These are phyloP conservation scores for Synanthedon tipuliformis DNA, from an alignment of 2,888 invertebrate species.

Conservation along the genomic window DNA sequence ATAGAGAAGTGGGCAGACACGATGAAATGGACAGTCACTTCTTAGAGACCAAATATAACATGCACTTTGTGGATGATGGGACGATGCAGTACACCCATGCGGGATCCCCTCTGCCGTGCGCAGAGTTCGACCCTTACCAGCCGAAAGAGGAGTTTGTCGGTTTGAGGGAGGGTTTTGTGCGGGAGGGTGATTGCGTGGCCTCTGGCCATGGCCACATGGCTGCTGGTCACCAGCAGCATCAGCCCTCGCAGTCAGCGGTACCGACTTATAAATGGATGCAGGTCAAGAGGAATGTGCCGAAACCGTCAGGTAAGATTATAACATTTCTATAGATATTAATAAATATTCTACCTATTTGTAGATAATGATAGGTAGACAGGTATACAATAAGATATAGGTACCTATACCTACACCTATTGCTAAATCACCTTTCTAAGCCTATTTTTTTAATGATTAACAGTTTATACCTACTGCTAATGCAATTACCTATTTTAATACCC, in stretches of 20 bases:
- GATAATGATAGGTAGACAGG: too few species aligned
- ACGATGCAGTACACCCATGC: slow-evolving; percentile 51
- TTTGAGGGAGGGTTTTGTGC: slow-evolving; percentile 42
- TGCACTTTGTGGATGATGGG: slow-evolving; percentile 60
- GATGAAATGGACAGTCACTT: slow-evolving; percentile 63
- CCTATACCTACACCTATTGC: not conserved
- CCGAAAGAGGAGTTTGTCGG: slow-evolving; percentile 74
- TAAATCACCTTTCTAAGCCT: slow-evolving; percentile 1
- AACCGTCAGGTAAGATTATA: slow-evolving; percentile 81
- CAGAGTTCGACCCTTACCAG: slow-evolving; percentile 71
- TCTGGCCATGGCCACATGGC: slow-evolving; percentile 38
- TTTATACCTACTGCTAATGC: too few species aligned
- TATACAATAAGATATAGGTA: not conserved
- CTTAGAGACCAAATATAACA: slow-evolving; percentile 65
- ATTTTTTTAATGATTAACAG: not conserved
- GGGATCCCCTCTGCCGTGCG: slow-evolving; percentile 61
- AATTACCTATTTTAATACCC: too few species aligned
- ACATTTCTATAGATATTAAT: not conserved
- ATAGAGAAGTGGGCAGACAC: slow-evolving; percentile 63
- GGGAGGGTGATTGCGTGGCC: slow-evolving; percentile 40
- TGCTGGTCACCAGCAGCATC: slow-evolving; percentile 39
- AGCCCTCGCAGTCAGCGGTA: slow-evolving; percentile 73
- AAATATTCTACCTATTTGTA: not conserved
- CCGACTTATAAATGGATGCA: slow-evolving; percentile 99
- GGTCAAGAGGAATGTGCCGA: slow-evolving; percentile 95